Percentiles rank a stretch among this genome's conserved stretches.
Evolutionary conservation across 2,113 vertebrate species (phyloP).

Genomic region (Cyprinodon tularosa): DNA sequence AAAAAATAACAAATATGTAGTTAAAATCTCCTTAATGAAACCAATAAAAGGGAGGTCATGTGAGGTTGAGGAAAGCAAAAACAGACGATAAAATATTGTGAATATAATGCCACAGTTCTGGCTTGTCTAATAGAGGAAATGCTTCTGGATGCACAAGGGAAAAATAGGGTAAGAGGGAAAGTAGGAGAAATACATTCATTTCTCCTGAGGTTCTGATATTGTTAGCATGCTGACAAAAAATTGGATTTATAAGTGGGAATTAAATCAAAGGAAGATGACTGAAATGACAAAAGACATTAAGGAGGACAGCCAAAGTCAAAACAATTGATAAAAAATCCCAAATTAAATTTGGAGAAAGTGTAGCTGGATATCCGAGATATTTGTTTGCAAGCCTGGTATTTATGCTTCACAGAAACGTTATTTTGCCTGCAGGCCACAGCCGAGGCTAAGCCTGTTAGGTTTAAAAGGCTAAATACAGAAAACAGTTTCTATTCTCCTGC

Average conservation of each 20-base stretch:
- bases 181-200: not conserved
- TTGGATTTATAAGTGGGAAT: slow-evolving; percentile 37
- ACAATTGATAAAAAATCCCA: slow-evolving; percentile 11
- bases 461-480: no score
- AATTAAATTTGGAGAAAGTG: slow-evolving; percentile 47
- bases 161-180: slow-evolving; percentile 1
- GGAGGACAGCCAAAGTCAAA: slow-evolving; percentile 28
- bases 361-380: slow-evolving; percentile 31
- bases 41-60: not conserved
- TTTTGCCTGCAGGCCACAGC: not conserved
- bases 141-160: not conserved
- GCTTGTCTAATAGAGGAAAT: slow-evolving; percentile 10
- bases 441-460: no score
- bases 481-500: no score
- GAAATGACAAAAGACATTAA: not conserved
- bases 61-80: not conserved
- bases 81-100: not conserved
- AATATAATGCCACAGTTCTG: not conserved
- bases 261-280: slow-evolving; percentile 7
- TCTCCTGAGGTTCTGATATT: slow-evolving; percentile 1
- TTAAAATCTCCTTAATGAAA: not conserved
- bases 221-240: slow-evolving; percentile 6
- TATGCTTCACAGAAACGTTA: not conserved
- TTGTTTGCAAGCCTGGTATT: slow-evolving; percentile 30
- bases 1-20: slow-evolving; percentile 8